Evolutionary conservation across 2,113 vertebrate species (phyloP).

Genomic region (Oncorhynchus tshawytscha): DNA sequence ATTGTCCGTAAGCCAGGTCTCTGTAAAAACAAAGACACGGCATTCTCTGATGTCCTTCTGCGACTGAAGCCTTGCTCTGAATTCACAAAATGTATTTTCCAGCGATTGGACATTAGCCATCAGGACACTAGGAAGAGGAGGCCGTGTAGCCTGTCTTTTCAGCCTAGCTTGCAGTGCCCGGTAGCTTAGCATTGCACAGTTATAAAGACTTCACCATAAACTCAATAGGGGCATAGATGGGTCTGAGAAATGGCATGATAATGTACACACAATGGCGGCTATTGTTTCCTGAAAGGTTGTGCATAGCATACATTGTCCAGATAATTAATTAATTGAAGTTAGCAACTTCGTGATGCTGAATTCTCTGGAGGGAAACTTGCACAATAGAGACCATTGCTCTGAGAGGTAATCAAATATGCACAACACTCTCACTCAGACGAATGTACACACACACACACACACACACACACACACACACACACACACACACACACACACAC

Average conservation of each 20-base stretch:
- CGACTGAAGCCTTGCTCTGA: too few species aligned
- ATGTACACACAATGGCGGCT: slow-evolving; percentile 22
- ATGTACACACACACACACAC: background rate
- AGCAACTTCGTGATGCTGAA: slow-evolving; percentile 47
- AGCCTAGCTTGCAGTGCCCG: too few species aligned
- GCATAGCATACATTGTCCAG: slow-evolving; percentile 10
- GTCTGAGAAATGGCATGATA: slow-evolving; percentile 3
- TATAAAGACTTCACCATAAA: background rate
- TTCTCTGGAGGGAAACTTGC: slow-evolving; percentile 48
- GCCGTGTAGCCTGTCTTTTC: too few species aligned
- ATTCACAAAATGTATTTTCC: too few species aligned
- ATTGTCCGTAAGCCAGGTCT: too few species aligned
- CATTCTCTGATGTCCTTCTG: too few species aligned
- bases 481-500: background rate
- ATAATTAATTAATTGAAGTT: slow-evolving; percentile 55
- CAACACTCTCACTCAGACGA: slow-evolving; percentile 3
- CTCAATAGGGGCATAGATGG: too few species aligned
- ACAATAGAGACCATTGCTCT: slow-evolving; percentile 44
- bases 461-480: background rate
- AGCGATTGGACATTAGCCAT: too few species aligned
- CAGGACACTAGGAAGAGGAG: too few species aligned
- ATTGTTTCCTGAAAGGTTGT: slow-evolving; percentile 8
- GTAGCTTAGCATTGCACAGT: too few species aligned
- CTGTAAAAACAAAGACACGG: too few species aligned
- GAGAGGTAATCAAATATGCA: slow-evolving; percentile 12